Base-by-base conservation (phyloP, 2,113 vertebrate species). In the Eurypyga helias region DNA sequence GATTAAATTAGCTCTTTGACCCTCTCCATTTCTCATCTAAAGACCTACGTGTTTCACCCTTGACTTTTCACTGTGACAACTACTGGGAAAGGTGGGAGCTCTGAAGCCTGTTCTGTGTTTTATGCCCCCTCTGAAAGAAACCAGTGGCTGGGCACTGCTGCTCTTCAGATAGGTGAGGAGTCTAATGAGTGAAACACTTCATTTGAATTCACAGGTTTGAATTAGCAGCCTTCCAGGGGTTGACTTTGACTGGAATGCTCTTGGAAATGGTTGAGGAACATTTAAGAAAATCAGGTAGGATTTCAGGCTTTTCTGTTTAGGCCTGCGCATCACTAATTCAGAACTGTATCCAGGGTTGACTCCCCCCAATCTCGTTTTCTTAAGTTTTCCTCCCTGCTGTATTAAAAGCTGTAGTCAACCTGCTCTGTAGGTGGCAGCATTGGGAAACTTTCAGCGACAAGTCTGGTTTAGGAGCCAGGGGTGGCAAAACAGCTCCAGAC, bases 391-490 rank as follows among this genome's bases (percentile, higher is more conserved):
- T 65, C n/a, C 49, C 24, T 17, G 41, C 49, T n/a, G 3, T 14
- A 7, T 45, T 54, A 48, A 38, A 82, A 84, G 79, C 91, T 82
- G 81, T 70, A 25, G 41, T 82, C 24, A 43, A 3, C 15, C 8
- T 57, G 3, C 31, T 96, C 98, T 97, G 90, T 78, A 98, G 98
- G 78, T 97, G 97, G 96, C 96, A 97, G 97, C 94, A 97, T 89
- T 97, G 96, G 94, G 95, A 95, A 97, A 29, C 70, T 67, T 87
- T 87, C 25, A 80, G 73, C 83, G 71, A 13, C 66, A 78, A 93
- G 57, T 89, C 48, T 67, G 45, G 65, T n/a, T 75, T 2, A 36
- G n/a, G 75, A 41, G 7, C 20, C 11, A 6, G 26, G 7, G 8
- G 9, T 2, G 12, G 43, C 34, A 24, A 34, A 85, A 54, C 4